Percentiles rank a stretch among this genome's conserved stretches.
Evolutionary conservation across 2,113 vertebrate genomes (phyloP).

Genomic region (Miniopterus natalensis): DNA sequence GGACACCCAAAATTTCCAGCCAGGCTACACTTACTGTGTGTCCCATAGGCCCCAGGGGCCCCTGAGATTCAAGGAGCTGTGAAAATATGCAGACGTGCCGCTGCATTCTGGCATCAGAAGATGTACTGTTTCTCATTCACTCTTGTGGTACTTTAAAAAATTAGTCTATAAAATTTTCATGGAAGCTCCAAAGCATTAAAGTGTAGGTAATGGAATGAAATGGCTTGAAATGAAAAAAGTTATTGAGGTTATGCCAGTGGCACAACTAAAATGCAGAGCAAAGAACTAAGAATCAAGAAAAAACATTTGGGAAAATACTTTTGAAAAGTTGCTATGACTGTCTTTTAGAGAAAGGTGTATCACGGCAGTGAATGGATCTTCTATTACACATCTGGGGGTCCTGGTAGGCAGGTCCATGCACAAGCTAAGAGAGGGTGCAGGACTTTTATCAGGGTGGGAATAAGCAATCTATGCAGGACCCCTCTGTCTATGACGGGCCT

Average conservation of each 20-base stretch:
- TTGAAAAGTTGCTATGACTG: neutral
- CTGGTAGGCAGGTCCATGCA: neutral
- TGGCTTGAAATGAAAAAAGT: neutral
- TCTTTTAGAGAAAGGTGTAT: neutral
- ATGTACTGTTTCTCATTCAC: neutral
- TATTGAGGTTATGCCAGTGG: neutral
- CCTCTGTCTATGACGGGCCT: neutral
- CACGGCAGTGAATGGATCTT: neutral
- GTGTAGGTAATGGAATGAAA: conserved; percentile 41
- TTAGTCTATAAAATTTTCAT: conserved; percentile 37
- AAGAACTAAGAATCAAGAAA: conserved; percentile 8
- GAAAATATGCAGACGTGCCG: neutral
- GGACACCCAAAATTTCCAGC: neutral
- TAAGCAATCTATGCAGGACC: neutral
- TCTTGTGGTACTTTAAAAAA: conserved; percentile 53
- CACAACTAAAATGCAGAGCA: conserved; percentile 25
- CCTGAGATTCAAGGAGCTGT: neutral
- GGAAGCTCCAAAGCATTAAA: neutral
- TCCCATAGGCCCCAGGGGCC: neutral
- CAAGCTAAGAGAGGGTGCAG: fast-evolving
- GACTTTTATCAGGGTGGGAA: neutral
- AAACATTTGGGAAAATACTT: neutral
- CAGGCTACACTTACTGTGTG: neutral
- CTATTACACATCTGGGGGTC: neutral
- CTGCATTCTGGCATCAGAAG: neutral